Percentiles rank a stretch among this genome's conserved stretches.
phyloP scores from a whole-genome alignment of 2,888 invertebrate genomes.

The Drosophila nigritarsus region DNA sequence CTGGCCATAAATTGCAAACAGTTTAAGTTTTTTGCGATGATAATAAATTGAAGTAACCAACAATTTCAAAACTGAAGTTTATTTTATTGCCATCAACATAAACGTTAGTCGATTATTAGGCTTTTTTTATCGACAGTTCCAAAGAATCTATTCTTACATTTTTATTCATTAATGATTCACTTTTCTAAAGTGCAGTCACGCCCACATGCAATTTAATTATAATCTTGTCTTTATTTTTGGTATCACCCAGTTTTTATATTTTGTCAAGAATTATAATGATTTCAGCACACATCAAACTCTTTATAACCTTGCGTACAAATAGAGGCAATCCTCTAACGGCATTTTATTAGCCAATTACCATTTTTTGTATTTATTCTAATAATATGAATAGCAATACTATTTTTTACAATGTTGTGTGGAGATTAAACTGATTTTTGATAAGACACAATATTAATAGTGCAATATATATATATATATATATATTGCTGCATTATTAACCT shows the following conservation, averaged over 20 bases:
- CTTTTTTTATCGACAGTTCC: not conserved
- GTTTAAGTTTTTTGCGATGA: constrained; percentile 7
- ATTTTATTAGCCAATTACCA: constrained; percentile 3
- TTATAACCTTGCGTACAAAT: not conserved
- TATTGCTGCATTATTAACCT: no score
- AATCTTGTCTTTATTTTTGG: not conserved
- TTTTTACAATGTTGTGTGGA: no score
- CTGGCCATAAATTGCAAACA: constrained; percentile 21
- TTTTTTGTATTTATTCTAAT: not conserved
- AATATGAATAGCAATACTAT: not conserved
- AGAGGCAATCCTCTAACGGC: not conserved
- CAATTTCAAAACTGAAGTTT: not conserved
- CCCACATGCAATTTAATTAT: constrained; percentile 19
- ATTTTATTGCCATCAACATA: not conserved
- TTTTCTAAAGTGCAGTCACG: constrained; percentile 17
- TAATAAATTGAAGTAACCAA: constrained; percentile 8
- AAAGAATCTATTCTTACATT: not conserved
- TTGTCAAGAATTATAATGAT: not conserved
- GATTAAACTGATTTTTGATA: not conserved
- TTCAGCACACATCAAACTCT: constrained; percentile 3
- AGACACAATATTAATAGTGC: not conserved
- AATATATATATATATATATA: constrained; percentile 1
- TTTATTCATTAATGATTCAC: not conserved
- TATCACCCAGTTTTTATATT: constrained; percentile 11
- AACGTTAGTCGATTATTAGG: constrained; percentile 3